These are phyloP conservation scores for Watsonalla binaria DNA, from an alignment of 2,888 invertebrate genomes.

Conservation along the genomic window DNA sequence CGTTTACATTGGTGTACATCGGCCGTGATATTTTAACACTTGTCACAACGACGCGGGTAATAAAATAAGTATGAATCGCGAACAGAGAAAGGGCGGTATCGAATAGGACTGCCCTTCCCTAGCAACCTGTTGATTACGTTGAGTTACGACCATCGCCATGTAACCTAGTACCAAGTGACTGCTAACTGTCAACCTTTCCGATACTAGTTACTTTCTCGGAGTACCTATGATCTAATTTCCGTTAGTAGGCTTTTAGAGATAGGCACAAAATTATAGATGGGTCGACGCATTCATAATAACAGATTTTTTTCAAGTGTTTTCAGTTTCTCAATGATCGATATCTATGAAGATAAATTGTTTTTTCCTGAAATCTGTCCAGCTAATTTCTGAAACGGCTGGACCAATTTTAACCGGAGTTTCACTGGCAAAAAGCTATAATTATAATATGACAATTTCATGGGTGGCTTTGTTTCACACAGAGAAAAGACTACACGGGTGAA, in stretches of 20 bases:
- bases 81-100: constrained; percentile 48
- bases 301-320: too few species aligned
- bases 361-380: too few species aligned
- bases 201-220: background rate
- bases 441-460: too few species aligned
- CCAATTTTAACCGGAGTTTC: too few species aligned
- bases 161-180: constrained; percentile 11
- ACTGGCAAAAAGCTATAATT: too few species aligned
- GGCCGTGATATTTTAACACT: background rate
- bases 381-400: too few species aligned
- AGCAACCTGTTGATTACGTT: constrained; percentile 41
- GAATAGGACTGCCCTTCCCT: constrained; percentile 37
- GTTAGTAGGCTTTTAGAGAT: background rate
- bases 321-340: too few species aligned
- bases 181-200: background rate
- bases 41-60: background rate
- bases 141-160: constrained; percentile 12
- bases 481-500: too few species aligned
- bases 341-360: too few species aligned
- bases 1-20: background rate
- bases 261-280: background rate
- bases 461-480: too few species aligned
- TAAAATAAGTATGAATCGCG: constrained; percentile 24
- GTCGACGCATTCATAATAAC: too few species aligned
- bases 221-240: background rate